Base-by-base conservation (phyloP, 1,140 invertebrate genomes). In the Danaus plexippus region DNA sequence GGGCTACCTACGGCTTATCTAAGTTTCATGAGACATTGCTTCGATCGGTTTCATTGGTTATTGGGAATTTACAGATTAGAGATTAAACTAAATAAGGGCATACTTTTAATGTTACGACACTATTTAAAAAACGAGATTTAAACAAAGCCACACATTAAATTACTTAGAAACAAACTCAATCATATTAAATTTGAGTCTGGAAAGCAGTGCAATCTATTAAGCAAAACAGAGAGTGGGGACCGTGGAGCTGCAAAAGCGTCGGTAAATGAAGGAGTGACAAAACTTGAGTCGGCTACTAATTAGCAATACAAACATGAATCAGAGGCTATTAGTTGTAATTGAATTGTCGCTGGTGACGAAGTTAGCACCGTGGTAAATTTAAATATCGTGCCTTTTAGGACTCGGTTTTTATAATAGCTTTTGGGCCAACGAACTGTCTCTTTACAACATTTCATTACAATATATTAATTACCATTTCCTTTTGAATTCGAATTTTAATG, bases 271-370 rank as follows among this genome's bases (percentile, higher is more conserved):
- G 67, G 75, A 86, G 77, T 85, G 83, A 83, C 81, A 86, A 85
- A 85, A 86, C 78, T 86, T 83, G 75, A 82, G 80, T 73, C 72
- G 66, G 59, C 72, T 75, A 84, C 79, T 85, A 85, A 87, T 87
- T 87, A 85, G 75, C 74, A 80, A 84, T 84, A 85, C 81, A 87
- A 87, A 87, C 84, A 87, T 85, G 84, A 87, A 87, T 87, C 84
- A 87, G 78, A 61, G 79, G 79, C 83, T 84, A 87, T 87, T 85
- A 87, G 73, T 82, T 79, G 80, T 87, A 87, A 87, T 87, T 85
- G 79, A 87, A 87, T 85, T 85, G 81, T 81, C 77, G 73, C 70
- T 59, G 66, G 71, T 77, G 73, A 71, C 67, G 69, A 76, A 81
- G 78, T 80, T 79, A 69, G 67, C 66, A 70, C 78, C 65, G 72